Evolutionary conservation across 2,797 vertebrate species (phyloP), one percentile per base, ranked within the genome.

Genomic region (Bradypus variegatus): DNA sequence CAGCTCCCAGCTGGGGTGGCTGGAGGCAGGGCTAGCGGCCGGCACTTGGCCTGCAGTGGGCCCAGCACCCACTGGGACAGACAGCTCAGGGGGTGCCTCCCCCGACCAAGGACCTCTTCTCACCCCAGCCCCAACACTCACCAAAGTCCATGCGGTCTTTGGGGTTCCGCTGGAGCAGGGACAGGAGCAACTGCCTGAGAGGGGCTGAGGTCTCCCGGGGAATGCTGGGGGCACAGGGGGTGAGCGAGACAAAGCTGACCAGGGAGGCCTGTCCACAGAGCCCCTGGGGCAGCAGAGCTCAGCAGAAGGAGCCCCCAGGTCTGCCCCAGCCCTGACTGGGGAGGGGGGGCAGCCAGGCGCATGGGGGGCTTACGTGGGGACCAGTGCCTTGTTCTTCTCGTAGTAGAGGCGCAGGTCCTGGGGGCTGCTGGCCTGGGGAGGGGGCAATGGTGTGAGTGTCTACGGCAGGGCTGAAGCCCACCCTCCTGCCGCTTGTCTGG

Each of bases 391-490:
- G 97, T 99, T 99, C 97, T 98, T 99, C 98, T 99, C 99, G 21
- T 99, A 99, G 97, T 98, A 99, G 88, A 99, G 98, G 38, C 99
- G 98, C 23, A 99, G 98, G 95, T 99, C 99, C 95, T 99, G 99
- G 1, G 99, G 99, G 86, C 98, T 99, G 97, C 98, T 99, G 94
- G 99, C 99, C 99, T 99, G 92, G 64, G 64, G 4, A 65, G 73
- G 88, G 86, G 92, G 92, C 58, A 55, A 88, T 14, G 29, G 41
- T 77, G 76, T 0, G 86, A 95, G 25, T 0, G 6, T 50, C 50
- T 2, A 50, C 12, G 2, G 55, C 5, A 19, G 53, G 5, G 6
- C 55, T 19, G 53, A 19, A 21, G 18, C 18, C 55, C 55, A 6
- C 55, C 4, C 55, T 5, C 18, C 55, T 50, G 50, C 50, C 50